A percentile compares a stretch with the other conserved stretches of the same genome.
Conservation (phyloP, 2,797 vertebrate genomes). For the Melanotaenia maccullochi region DNA sequence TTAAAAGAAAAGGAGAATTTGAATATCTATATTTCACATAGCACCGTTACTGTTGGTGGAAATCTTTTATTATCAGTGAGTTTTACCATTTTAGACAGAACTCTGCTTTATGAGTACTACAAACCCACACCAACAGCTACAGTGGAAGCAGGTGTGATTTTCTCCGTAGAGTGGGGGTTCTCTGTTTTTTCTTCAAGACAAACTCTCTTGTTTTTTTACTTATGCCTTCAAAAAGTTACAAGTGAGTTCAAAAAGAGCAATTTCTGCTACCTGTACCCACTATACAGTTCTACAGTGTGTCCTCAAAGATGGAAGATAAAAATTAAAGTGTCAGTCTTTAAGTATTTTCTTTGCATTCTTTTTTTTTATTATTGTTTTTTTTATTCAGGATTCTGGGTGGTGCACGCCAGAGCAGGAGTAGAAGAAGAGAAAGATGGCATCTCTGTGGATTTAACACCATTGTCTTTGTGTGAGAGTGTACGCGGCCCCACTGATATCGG, state of each 20-base stretch:
- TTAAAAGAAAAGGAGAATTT: constrained; percentile 40
- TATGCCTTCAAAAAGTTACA: constrained; percentile 5
- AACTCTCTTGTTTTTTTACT: constrained; percentile 3
- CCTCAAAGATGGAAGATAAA: neutral
- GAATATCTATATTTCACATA: constrained; percentile 19
- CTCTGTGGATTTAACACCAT: constrained; percentile 1
- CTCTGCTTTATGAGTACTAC: neutral
- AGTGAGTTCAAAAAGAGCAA: neutral
- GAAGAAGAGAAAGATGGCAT: constrained; percentile 6
- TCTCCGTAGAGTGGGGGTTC: neutral
- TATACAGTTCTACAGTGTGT: neutral
- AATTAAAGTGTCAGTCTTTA: neutral
- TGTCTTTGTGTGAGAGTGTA: constrained; percentile 13
- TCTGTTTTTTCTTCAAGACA: neutral
- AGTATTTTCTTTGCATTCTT: neutral
- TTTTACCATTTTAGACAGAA: constrained; percentile 5
- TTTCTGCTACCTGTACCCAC: neutral
- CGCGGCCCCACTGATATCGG: constrained; percentile 10
- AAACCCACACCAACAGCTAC: neutral
- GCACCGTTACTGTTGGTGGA: constrained; percentile 6
- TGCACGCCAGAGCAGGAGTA: constrained; percentile 40
- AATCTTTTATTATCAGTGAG: constrained; percentile 7
- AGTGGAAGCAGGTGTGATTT: constrained; percentile 20
- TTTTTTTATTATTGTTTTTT: neutral
- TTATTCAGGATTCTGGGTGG: constrained; percentile 54